phyloP scores from a whole-genome alignment of 23 tunicate species.

The Phallusia fumigata region DNA sequence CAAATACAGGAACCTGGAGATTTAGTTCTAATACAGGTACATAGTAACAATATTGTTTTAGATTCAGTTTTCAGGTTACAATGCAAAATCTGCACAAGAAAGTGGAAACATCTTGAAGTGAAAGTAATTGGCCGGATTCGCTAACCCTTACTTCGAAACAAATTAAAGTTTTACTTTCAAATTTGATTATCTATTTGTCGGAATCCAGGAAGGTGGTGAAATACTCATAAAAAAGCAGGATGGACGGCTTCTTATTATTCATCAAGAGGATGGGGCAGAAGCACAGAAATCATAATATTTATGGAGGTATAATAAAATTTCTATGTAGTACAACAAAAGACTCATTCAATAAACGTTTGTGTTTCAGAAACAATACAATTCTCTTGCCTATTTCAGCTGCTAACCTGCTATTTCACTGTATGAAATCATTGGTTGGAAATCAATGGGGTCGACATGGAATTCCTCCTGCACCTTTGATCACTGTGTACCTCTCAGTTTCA shows the following conservation, averaged over 20 bases:
- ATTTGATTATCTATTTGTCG: background rate
- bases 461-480: background rate
- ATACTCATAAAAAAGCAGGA: constrained; percentile 61
- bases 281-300: background rate
- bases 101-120: too few species aligned
- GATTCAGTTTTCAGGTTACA: background rate
- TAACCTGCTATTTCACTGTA: too few species aligned
- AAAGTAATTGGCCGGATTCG: too few species aligned
- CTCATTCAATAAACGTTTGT: too few species aligned
- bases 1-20: constrained; percentile 93
- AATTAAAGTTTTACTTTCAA: background rate
- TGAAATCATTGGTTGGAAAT: too few species aligned
- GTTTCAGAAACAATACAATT: too few species aligned
- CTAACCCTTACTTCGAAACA: background rate
- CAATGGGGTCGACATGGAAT: background rate
- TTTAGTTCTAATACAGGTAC: constrained; percentile 59
- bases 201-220: constrained; percentile 53
- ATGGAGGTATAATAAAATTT: too few species aligned
- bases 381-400: too few species aligned
- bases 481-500: background rate
- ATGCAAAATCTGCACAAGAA: too few species aligned
- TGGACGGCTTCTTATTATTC: constrained; percentile 66
- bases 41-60: background rate
- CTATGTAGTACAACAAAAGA: too few species aligned
- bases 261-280: constrained; percentile 24